Base-by-base conservation (phyloP, 2,797 vertebrate species). In the Muscicapa striata region DNA sequence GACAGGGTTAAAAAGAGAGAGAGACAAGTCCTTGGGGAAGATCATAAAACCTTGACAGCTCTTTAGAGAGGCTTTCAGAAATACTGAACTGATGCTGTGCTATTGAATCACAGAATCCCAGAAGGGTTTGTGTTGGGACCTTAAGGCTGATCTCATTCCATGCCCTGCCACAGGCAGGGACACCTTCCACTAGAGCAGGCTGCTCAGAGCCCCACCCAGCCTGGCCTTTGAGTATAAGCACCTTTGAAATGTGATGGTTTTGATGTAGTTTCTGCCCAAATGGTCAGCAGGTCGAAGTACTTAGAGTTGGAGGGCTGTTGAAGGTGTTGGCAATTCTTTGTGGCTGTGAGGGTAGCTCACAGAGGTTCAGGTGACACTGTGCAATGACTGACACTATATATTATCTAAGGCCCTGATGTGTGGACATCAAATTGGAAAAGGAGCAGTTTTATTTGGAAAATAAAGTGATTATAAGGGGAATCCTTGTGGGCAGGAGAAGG, bases 361-460 rank as follows among this genome's bases (percentile, higher is more conserved):
- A 89, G 49, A 38, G 16, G 36, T n/a, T 4, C 3, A 0, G 49
- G 23, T 30, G 19, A 23, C 43, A 45, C 32, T 57, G 0, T 51
- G 1, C 20, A 11, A 55, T 20, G 29, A 29, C 19, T 29, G 12
- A 32, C n/a, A 27, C 17, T 52, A 0, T 26, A 0, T 40, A 38
- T 30, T 62, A 74, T 17, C 27, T 51, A 22, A 62, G 36, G 34
- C 30, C 20, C 11, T 45, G 48, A 58, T 20, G 13, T 21, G n/a
- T 45, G 26, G 54, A 26, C 22, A 5, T 7, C 20, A 29, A 38
- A 2, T 11, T 84, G 51, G 43, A 77, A 54, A 54, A 87, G 38
- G 34, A 78, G 21, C 10, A 13, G 30, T 62, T 24, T 61, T 72
- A 30, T 58, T 34, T 89, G 57, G n/a, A 12, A 78, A 48, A 40